Conservation (phyloP, 2,888 invertebrate species). For the Malacosoma neustria region DNA sequence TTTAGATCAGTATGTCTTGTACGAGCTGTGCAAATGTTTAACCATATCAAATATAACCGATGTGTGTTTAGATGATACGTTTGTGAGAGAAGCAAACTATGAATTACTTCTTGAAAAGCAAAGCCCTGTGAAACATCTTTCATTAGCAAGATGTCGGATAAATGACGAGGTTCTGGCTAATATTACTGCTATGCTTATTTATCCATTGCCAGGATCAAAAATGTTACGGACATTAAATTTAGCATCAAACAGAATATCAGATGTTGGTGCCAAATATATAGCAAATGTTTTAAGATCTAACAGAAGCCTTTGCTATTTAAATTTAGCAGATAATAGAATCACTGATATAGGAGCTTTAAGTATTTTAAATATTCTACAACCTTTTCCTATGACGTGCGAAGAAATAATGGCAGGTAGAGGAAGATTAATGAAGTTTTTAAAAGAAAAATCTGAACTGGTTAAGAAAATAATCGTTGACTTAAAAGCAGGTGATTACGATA, state of each 20-base stretch:
- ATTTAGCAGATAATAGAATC: conserved; percentile 37
- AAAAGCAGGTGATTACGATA: conserved; percentile 19
- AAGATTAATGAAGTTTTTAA: conserved; percentile 24
- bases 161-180: conserved; percentile 27
- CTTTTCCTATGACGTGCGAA: conserved; percentile 28
- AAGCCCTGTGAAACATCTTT: conserved; percentile 26
- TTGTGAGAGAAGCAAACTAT: conserved; percentile 29
- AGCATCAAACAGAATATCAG: conserved; percentile 40
- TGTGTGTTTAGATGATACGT: conserved; percentile 32
- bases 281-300: conserved; percentile 33
- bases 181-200: conserved; percentile 23
- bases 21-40: conserved; percentile 35
- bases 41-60: conserved; percentile 33
- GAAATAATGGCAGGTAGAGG: conserved; percentile 25
- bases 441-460: conserved; percentile 21
- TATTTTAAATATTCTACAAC: conserved; percentile 24
- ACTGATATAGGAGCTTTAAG: conserved; percentile 30
- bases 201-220: conserved; percentile 28
- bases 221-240: conserved; percentile 34
- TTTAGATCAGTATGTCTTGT: conserved; percentile 18
- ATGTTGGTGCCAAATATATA: conserved; percentile 30
- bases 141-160: conserved; percentile 37
- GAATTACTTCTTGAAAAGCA: conserved; percentile 24
- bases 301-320: conserved; percentile 35
- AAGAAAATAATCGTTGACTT: conserved; percentile 19